Conservation (phyloP, 2,888 invertebrate genomes). For the Marronus borbonicus region DNA sequence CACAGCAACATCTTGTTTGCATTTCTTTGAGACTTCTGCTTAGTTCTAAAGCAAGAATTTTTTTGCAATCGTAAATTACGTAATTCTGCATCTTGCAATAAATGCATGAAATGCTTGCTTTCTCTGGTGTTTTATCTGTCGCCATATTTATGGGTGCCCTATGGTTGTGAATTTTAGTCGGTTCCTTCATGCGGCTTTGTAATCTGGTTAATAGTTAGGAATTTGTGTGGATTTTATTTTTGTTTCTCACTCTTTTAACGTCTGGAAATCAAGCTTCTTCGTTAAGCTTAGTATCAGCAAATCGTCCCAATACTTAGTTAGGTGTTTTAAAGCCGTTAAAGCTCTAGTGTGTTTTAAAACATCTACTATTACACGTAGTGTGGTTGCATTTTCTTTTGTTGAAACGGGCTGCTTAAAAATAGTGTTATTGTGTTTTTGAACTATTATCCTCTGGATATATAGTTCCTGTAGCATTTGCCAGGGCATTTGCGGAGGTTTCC, state of each 20-base stretch:
- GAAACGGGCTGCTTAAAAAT: slow-evolving; percentile 33
- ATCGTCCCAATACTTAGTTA: no score
- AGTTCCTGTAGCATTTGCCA: slow-evolving; percentile 55
- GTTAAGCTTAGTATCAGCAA: no score
- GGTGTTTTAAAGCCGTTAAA: background rate
- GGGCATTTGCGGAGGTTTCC: slow-evolving; percentile 26
- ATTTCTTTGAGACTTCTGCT: no score
- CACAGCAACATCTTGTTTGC: no score
- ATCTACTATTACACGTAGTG: background rate
- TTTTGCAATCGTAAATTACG: background rate
- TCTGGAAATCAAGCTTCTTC: no score
- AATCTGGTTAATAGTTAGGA: no score
- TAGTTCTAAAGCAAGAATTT: background rate
- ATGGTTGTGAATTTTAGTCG: background rate
- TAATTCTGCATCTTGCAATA: background rate
- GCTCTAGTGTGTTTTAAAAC: slow-evolving; percentile 31
- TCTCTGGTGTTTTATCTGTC: background rate
- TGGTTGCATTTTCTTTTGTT: background rate
- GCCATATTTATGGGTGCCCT: background rate
- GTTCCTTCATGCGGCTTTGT: no score
- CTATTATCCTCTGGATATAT: slow-evolving; percentile 49
- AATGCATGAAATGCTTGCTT: background rate
- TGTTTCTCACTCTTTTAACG: no score
- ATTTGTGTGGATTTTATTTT: no score
- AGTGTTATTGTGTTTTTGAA: slow-evolving; percentile 51